Evolutionary conservation across 2,797 vertebrate species (phyloP).

Genomic region (Tamandua tetradactyla): DNA sequence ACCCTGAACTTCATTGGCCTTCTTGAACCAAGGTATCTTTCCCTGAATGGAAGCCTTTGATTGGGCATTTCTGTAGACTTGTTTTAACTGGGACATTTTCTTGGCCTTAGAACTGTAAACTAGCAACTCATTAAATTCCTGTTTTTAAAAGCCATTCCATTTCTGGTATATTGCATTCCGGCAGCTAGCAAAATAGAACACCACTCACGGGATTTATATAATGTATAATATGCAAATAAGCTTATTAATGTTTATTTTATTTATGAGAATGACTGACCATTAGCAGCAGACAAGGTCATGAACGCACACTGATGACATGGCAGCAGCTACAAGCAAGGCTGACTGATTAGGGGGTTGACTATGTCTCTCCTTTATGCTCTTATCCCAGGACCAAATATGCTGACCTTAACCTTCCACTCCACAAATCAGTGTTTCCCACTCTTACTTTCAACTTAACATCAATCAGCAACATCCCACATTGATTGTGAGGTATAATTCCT

Average conservation of each 20-base stretch:
- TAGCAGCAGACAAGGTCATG: not conserved
- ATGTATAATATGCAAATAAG: not conserved
- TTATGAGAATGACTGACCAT: not conserved
- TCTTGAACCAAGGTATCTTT: too few species aligned
- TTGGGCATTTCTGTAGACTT: too few species aligned
- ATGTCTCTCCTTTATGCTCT: not conserved
- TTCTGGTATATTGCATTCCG: too few species aligned
- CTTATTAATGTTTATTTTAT: not conserved
- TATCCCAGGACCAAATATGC: not conserved
- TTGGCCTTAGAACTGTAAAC: too few species aligned
- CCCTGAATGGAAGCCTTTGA: too few species aligned
- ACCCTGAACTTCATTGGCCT: too few species aligned
- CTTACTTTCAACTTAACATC: not conserved
- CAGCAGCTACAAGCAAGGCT: not conserved
- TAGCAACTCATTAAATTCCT: too few species aligned
- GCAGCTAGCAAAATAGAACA: too few species aligned
- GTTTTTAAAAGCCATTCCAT: too few species aligned
- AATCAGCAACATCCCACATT: not conserved
- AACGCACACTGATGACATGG: not conserved
- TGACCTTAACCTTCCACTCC: not conserved
- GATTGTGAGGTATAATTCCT: not conserved
- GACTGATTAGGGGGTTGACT: not conserved
- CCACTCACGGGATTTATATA: not conserved
- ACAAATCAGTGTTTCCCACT: not conserved
- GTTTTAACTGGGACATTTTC: too few species aligned